These are phyloP conservation scores for Sitobion miscanthi DNA, from an alignment of 1,140 invertebrate species.

Conservation along the genomic window DNA sequence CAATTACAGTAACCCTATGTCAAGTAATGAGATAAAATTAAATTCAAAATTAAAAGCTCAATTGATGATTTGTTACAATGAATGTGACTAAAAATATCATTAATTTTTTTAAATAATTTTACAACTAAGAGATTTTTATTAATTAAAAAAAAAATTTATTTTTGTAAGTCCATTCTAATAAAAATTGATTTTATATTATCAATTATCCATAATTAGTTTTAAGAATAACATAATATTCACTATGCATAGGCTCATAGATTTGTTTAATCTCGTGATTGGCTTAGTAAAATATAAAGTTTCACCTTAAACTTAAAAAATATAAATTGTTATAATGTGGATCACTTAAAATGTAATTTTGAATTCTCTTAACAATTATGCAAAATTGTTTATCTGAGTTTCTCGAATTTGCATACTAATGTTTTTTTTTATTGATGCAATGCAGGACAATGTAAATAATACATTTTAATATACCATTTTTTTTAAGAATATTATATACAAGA, in stretches of 20 bases:
- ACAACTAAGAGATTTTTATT: background rate
- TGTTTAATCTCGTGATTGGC: background rate
- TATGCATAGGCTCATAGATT: background rate
- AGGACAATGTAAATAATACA: background rate
- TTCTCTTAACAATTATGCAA: background rate
- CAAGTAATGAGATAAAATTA: no score
- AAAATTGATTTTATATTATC: background rate
- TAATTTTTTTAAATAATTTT: no score
- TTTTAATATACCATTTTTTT: no score
- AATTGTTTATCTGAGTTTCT: background rate
- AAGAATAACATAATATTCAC: background rate
- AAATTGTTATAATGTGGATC: background rate
- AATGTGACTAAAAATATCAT: background rate
- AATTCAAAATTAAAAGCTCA: background rate
- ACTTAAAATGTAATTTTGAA: background rate
- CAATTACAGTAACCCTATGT: no score
- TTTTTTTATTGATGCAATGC: background rate
- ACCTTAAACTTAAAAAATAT: background rate
- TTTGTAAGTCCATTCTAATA: background rate
- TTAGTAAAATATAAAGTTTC: background rate
- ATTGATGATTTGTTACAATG: background rate
- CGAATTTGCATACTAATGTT: background rate
- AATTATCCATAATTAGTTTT: background rate
- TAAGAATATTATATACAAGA: no score
- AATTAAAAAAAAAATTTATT: background rate